Evolutionary conservation across 2,888 invertebrate species (phyloP), one percentile per base, ranked within the genome.

Genomic region (Meliscaeva auricollis): DNA sequence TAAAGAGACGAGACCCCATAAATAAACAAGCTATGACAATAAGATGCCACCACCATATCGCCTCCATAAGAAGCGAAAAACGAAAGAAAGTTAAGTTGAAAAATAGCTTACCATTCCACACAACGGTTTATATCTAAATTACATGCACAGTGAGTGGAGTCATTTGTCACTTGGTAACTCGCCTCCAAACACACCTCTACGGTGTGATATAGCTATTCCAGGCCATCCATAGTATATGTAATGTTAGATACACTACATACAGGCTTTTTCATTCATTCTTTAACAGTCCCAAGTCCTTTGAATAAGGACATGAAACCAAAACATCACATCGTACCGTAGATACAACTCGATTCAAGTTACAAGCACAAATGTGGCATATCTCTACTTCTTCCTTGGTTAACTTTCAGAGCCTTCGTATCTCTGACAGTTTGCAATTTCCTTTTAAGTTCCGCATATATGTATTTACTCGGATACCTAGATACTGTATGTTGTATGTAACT

Each of bases 81-180:
- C 64, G 56, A 56, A 79, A 75, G 56, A 74, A 69, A 54, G 60
- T 79, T 79, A 87, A 87, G 88, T 88, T 88, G 88, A 88, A 87
- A 88, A 88, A 88, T 88, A 84, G 80, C 87, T 87, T 76, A 74
- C 87, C 87, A 84, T 88, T 88, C 87, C 84, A 79, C 68, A 76
- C 82, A n/a, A 84, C 77, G 84, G 82, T 87, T 88, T 87, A 87
- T 88, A 88, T 88, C 88, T 88, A 88, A 88, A 88, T 88, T 88
- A 88, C 88, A 88, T 88, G 87, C 88, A 88, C 88, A 87, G 85
- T 87, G 88, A 88, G 87, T 85, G 87, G 76, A 88, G 87, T 87
- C 88, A 88, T 88, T 88, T 88, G 88, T 88, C 88, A 88, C 83
- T 85, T 84, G 54, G 38, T 32, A 83, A 75, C 70, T 79, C 50